Conservation (phyloP, 2,113 vertebrate species). For the Oreochromis niloticus region DNA sequence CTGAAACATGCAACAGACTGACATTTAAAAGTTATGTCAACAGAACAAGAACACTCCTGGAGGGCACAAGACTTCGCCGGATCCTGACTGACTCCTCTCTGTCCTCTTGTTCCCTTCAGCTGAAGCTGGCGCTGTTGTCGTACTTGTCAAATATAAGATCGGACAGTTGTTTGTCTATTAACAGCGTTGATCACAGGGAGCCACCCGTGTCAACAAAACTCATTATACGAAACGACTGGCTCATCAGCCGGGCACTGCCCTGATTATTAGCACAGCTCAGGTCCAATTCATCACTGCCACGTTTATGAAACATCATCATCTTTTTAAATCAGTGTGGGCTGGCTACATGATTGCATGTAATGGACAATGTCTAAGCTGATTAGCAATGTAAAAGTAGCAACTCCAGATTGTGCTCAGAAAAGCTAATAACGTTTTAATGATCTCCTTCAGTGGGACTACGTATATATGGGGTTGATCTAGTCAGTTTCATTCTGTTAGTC, state of each 20-base stretch:
- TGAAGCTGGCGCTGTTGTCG: not conserved
- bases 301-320: conserved; percentile 16
- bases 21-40: not conserved
- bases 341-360: not conserved
- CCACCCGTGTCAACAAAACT: conserved; percentile 41
- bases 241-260: conserved; percentile 18
- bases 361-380: not conserved
- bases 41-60: not conserved
- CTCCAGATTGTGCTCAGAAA: not conserved
- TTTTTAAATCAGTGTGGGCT: not conserved
- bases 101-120: not conserved
- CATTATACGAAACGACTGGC: conserved; percentile 33
- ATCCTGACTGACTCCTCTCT: not conserved
- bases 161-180: conserved; percentile 41
- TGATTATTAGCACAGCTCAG: conserved; percentile 26
- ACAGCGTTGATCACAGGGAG: conserved; percentile 13
- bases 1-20: not conserved
- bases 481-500: not conserved
- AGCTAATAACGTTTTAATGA: not conserved
- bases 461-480: not conserved
- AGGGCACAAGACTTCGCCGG: not conserved
- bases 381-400: not conserved
- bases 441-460: not conserved
- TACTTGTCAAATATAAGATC: not conserved
- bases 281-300: conserved; percentile 22